Evolutionary conservation across 1,140 invertebrate genomes (phyloP).

Genomic region (Drosophila littoralis): DNA sequence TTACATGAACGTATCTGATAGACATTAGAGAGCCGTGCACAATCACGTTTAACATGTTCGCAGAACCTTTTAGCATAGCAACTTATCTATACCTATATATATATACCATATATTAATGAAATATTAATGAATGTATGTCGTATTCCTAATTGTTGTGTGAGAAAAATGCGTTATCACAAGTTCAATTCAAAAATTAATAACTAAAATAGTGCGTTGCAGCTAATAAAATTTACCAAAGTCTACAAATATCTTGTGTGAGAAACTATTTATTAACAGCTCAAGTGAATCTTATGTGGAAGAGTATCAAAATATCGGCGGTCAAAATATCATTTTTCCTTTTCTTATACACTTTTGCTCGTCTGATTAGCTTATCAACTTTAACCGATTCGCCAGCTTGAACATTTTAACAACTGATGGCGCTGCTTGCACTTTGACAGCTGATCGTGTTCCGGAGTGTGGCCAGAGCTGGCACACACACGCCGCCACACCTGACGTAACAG

Average conservation of each 20-base stretch:
- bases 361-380: not conserved
- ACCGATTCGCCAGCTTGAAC: not conserved
- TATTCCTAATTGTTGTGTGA: slow-evolving; percentile 29
- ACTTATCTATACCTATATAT: slow-evolving; percentile 7
- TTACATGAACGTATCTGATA: slow-evolving; percentile 42
- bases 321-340: too few species aligned
- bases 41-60: slow-evolving; percentile 66
- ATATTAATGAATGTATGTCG: slow-evolving; percentile 24
- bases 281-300: too few species aligned
- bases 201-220: slow-evolving; percentile 31
- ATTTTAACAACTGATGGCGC: slow-evolving; percentile 16
- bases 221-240: slow-evolving; percentile 49
- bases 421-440: slow-evolving; percentile 23
- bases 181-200: slow-evolving; percentile 44
- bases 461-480: slow-evolving; percentile 15
- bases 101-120: slow-evolving; percentile 7
- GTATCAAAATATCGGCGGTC: too few species aligned
- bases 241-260: not conserved
- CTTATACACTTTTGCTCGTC: not conserved
- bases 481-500: slow-evolving; percentile 70
- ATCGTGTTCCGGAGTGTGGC: slow-evolving; percentile 21
- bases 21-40: slow-evolving; percentile 64
- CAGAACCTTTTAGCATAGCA: slow-evolving; percentile 47
- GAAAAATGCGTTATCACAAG: slow-evolving; percentile 43
- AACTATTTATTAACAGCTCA: not conserved